Conservation (phyloP, 92 coral and sea anemone species). For the Diadumene lineata region DNA sequence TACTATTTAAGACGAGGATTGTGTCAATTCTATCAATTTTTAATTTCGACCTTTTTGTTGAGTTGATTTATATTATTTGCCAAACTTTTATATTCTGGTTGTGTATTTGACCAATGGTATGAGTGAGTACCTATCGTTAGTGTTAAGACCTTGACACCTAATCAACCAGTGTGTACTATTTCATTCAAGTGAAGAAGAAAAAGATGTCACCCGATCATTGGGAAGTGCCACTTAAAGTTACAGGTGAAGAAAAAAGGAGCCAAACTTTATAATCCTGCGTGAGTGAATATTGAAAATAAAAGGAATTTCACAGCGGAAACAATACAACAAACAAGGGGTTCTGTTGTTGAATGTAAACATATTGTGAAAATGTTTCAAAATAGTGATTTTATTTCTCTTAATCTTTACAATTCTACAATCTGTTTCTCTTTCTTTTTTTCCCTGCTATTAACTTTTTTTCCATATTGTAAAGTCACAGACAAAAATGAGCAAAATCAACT, state of each 20-base stretch:
- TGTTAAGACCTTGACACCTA: not conserved
- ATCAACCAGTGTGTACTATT: not conserved
- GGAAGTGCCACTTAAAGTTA: not conserved
- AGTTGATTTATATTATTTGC: constrained; percentile 14
- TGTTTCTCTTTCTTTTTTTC: too few species aligned
- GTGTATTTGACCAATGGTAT: not conserved
- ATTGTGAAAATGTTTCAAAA: not conserved
- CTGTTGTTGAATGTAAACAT: too few species aligned
- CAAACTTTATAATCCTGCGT: constrained; percentile 1
- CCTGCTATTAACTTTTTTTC: too few species aligned
- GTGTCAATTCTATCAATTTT: constrained; percentile 15
- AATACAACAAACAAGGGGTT: not conserved
- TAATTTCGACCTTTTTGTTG: constrained; percentile 8
- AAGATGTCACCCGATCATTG: not conserved
- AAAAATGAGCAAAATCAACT: too few species aligned
- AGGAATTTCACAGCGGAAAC: not conserved
- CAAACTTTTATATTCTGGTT: not conserved
- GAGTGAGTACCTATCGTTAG: not conserved
- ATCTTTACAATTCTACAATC: too few species aligned
- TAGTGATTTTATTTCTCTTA: too few species aligned
- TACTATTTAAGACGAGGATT: not conserved
- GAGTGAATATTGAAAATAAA: not conserved
- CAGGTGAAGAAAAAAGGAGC: not conserved
- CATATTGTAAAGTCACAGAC: too few species aligned
- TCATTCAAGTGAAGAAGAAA: not conserved